Conservation (phyloP, 2,888 invertebrate genomes). For the Drosophila histrio region DNA sequence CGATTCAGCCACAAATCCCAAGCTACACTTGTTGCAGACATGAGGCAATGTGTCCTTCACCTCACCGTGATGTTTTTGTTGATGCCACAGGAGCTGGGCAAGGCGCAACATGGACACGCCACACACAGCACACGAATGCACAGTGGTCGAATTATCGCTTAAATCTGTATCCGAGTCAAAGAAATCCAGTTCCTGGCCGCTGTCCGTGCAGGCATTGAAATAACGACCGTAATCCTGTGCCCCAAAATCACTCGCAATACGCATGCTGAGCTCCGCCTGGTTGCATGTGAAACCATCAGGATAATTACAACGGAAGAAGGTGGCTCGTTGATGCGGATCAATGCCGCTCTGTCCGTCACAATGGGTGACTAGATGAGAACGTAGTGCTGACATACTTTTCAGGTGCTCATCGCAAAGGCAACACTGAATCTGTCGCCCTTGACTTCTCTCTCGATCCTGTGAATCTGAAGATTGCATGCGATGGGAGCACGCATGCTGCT, state of each 20-base stretch:
- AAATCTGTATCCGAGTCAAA: conserved; percentile 76
- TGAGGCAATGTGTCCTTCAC: conserved; percentile 81
- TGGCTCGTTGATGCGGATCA: conserved; percentile 46
- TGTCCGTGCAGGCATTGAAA: conserved; percentile 78
- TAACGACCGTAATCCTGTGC: conserved; percentile 69
- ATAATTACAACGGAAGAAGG: conserved; percentile 55
- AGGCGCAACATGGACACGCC: conserved; percentile 51
- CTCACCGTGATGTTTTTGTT: conserved; percentile 68
- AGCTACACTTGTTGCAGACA: conserved; percentile 85
- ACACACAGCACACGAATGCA: conserved; percentile 77
- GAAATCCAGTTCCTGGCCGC: conserved; percentile 80
- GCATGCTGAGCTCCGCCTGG: conserved; percentile 37
- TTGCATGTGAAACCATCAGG: conserved; percentile 38
- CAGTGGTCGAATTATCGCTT: conserved; percentile 17
- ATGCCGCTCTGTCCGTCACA: conserved; percentile 72
- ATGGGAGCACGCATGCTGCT: conserved; percentile 74
- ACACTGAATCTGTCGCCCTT: conserved; percentile 46
- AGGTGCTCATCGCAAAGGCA: conserved; percentile 67
- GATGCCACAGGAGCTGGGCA: conserved; percentile 72
- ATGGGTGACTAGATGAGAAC: conserved; percentile 61
- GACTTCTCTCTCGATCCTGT: neutral
- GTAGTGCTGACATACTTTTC: conserved; percentile 56
- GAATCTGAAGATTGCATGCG: conserved; percentile 4
- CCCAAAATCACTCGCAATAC: conserved; percentile 63
- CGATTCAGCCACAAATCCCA: conserved; percentile 85